Evolutionary conservation across 1,140 invertebrate species (phyloP), one percentile per base, ranked within the genome.

Genomic region (Leptinotarsa undecemlineata): DNA sequence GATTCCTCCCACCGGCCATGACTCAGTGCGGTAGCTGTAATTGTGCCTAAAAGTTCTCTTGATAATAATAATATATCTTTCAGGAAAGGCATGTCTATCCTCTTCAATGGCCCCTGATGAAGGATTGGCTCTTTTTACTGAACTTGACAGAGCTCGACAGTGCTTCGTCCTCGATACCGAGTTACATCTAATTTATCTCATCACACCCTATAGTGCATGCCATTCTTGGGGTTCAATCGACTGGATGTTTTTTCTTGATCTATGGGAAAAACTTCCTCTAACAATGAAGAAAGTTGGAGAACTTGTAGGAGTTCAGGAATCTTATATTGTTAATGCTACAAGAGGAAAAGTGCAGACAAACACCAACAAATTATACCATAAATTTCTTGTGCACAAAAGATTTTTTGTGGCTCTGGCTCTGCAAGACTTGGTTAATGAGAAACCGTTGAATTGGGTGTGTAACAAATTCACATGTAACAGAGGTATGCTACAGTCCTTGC

Each of bases 151-250:
- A 85, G 96, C 97, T 1, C 87, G 96, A 61, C 91, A 92, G 80
- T 94, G 93, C 81, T 94, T 99, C 84, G 96, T 97, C 0, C 86
- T 99, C 11, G 96, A 98, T 82, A 96, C 93, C 78, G 97, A 99
- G 82, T 88, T 99, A 0, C 98, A 99, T 86, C 89, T 99, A 48
- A 90, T 99, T 66, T 99, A 99, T 86, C 87, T 97, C 80, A 95
- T 97, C 3, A 97, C 95, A 4, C 95, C 95, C 1, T 93, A 95
- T 72, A 94, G 92, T 82, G 89, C 93, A 19, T 91, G 92, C 80
- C 91, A 90, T 82, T 91, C 95, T 80, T 92, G 94, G 86, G 87
- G 88, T 75, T 89, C 91, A 71, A 88, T 98, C 48, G 95, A 98
- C 85, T 99, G 97, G 97, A 89, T 96, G 82, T 88, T 92, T 73